Evolutionary conservation across 2,888 invertebrate species (phyloP).

Genomic region (Nyleta sp.): DNA sequence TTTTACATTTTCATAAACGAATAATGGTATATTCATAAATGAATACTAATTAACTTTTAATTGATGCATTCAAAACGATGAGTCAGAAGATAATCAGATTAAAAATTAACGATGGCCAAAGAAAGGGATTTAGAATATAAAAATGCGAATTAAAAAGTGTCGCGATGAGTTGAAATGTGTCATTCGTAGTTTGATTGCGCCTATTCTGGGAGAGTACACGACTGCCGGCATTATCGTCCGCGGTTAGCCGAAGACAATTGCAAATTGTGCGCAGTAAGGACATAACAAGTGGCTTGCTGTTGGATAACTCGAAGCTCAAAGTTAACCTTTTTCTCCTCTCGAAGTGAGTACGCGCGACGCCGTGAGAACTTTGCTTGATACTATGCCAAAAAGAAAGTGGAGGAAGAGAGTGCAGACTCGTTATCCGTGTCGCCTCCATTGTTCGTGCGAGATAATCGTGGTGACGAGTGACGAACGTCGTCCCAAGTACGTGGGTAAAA

Average conservation of each 20-base stretch:
- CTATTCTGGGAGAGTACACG: not conserved
- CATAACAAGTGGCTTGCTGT: slow-evolving; percentile 43
- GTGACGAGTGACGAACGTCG: slow-evolving; percentile 40
- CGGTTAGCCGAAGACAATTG: slow-evolving; percentile 32
- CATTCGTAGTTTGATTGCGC: slow-evolving; percentile 7
- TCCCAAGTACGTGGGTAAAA: slow-evolving; percentile 40
- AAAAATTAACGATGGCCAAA: too few relatives aligned
- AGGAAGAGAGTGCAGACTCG: slow-evolving; percentile 50
- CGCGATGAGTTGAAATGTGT: not conserved
- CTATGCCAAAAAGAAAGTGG: slow-evolving; percentile 34
- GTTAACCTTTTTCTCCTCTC: slow-evolving; percentile 44
- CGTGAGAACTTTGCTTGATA: slow-evolving; percentile 49
- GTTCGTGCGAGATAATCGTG: slow-evolving; percentile 53
- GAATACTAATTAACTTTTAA: too few relatives aligned
- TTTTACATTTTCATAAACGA: too few relatives aligned
- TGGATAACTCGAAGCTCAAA: slow-evolving; percentile 39
- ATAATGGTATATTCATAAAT: too few relatives aligned
- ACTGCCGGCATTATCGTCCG: not conserved
- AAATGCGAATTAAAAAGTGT: not conserved
- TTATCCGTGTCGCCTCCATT: slow-evolving; percentile 47
- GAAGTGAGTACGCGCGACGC: slow-evolving; percentile 25
- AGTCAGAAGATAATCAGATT: too few relatives aligned
- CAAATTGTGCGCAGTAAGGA: slow-evolving; percentile 27
- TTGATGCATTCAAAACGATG: too few relatives aligned
- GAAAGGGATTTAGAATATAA: too few relatives aligned